Evolutionary conservation across 2,888 invertebrate species (phyloP).

Genomic region (Callyntrura sp.): DNA sequence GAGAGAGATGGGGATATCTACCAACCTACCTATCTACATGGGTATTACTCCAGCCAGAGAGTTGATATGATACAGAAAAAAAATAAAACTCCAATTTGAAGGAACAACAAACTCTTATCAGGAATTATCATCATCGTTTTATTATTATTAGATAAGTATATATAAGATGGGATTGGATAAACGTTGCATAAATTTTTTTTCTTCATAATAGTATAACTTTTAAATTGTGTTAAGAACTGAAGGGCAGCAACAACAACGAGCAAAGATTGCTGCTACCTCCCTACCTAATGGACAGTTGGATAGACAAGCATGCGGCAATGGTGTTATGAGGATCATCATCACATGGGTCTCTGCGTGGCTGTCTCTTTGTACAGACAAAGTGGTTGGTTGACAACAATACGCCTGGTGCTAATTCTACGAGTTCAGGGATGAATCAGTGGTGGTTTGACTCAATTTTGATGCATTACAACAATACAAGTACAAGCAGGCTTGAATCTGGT

Average conservation of each 20-base stretch:
- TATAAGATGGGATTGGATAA: constrained; percentile 32
- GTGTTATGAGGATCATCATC: background rate
- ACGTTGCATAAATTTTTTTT: constrained; percentile 57
- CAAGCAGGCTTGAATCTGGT: constrained; percentile 52
- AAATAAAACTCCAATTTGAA: background rate
- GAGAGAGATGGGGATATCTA: too few species aligned
- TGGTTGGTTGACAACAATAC: background rate
- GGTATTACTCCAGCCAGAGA: too few species aligned
- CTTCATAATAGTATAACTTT: background rate
- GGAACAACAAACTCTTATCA: background rate
- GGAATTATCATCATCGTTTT: too few species aligned
- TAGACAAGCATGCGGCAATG: constrained; percentile 59
- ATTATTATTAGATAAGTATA: background rate
- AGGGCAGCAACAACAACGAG: constrained; percentile 47
- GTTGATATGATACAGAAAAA: too few species aligned
- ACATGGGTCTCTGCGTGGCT: too few species aligned
- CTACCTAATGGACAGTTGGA: constrained; percentile 70
- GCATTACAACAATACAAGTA: background rate
- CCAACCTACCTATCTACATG: background rate
- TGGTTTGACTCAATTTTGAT: constrained; percentile 35
- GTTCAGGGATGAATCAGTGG: constrained; percentile 10
- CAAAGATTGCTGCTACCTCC: constrained; percentile 23
- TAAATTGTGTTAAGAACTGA: constrained; percentile 12
- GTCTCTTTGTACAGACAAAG: too few species aligned
- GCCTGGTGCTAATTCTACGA: background rate